A percentile compares a stretch with the other conserved stretches of the same genome.
Conservation (phyloP, 1,140 invertebrate genomes). For the Orchesella cincta region DNA sequence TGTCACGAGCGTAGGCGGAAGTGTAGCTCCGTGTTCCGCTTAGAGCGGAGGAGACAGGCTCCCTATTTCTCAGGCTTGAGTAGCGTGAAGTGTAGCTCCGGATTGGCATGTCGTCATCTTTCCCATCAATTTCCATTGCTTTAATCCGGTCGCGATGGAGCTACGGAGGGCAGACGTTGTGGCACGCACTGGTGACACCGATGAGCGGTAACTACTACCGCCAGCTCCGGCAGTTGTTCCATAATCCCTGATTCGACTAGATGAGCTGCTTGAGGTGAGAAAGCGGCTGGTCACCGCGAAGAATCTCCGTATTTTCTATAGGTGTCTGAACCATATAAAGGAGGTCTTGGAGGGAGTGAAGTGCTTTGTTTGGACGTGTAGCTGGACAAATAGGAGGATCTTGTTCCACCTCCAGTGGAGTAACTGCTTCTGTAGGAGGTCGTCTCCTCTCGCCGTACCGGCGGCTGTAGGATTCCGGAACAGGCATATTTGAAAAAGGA, state of each 20-base stretch:
- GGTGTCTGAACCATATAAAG: conserved; percentile 28
- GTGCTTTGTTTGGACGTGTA: conserved; percentile 39
- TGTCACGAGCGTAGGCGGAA: conserved; percentile 38
- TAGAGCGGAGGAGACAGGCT: background rate
- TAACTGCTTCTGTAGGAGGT: conserved; percentile 22
- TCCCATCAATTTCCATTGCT: conserved; percentile 34
- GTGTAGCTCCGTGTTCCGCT: conserved; percentile 1
- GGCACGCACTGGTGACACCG: conserved; percentile 43
- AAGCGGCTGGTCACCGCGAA: conserved; percentile 31
- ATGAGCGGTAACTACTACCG: conserved; percentile 31
- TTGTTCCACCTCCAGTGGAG: background rate
- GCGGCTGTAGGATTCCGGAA: conserved; percentile 45
- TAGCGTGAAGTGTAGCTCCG: conserved; percentile 4
- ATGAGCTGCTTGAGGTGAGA: background rate
- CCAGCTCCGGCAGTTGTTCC: conserved; percentile 25
- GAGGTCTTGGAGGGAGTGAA: conserved; percentile 46
- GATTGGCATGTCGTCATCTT: conserved; percentile 25
- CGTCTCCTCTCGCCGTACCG: conserved; percentile 42
- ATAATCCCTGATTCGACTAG: conserved; percentile 7
- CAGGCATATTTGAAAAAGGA: conserved; percentile 42
- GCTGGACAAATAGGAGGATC: conserved; percentile 33
- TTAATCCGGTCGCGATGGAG: conserved; percentile 43
- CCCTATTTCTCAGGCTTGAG: background rate
- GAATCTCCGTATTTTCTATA: conserved; percentile 40
- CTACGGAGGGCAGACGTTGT: conserved; percentile 35